These are phyloP conservation scores for Myotis vivesi DNA, from an alignment of 2,797 vertebrate genomes.

Conservation along the genomic window DNA sequence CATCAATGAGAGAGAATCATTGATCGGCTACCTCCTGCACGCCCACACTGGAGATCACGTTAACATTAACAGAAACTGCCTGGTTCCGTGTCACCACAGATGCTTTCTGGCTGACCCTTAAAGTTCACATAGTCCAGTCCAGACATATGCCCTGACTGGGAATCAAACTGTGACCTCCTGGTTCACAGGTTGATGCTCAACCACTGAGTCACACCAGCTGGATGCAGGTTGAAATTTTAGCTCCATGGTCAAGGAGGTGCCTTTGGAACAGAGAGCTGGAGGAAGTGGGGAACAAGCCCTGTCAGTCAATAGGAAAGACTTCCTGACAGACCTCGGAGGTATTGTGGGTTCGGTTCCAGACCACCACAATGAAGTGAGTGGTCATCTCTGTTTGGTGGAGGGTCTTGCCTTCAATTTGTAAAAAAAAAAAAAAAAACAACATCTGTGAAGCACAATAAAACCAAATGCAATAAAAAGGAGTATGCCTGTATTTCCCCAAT, in stretches of 20 bases:
- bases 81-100: background rate
- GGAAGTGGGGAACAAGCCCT: too few relatives aligned
- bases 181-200: too few relatives aligned
- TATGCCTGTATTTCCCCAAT: background rate
- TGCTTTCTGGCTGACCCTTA: background rate
- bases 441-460: background rate
- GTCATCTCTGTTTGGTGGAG: background rate
- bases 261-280: background rate
- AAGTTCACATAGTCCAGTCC: conserved; percentile 15
- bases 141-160: background rate
- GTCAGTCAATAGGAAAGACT: background rate
- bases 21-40: too few relatives aligned
- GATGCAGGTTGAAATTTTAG: background rate
- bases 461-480: background rate
- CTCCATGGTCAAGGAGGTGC: background rate
- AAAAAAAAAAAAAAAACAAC: background rate
- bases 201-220: background rate
- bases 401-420: background rate
- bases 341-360: background rate
- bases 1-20: too few relatives aligned
- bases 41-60: too few relatives aligned
- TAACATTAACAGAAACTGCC: background rate
- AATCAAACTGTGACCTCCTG: too few relatives aligned
- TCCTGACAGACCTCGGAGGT: background rate
- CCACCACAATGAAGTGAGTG: background rate